Evolutionary conservation across 2,888 invertebrate genomes (phyloP).

Genomic region (Drosophila picticornis): DNA sequence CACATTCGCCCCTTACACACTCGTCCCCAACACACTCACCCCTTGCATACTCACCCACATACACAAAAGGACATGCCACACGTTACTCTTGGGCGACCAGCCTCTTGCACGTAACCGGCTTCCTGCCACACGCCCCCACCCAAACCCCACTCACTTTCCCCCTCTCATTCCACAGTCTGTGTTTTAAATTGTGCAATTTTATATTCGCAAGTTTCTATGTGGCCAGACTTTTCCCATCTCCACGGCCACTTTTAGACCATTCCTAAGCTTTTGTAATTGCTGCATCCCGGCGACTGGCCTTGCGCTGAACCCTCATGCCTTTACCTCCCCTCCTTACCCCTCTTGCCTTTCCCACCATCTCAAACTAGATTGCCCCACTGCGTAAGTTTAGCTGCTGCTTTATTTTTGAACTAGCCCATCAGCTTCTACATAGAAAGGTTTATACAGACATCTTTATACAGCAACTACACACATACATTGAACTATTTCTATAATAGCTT

Average conservation of each 20-base stretch:
- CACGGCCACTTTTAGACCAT: constrained; percentile 11
- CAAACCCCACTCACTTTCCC: neutral
- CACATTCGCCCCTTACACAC: constrained; percentile 43
- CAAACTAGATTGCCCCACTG: constrained; percentile 23
- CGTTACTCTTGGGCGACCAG: constrained; percentile 42
- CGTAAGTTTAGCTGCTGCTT: constrained; percentile 55
- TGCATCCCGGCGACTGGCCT: constrained; percentile 62
- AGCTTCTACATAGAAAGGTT: constrained; percentile 20
- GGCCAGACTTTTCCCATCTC: constrained; percentile 44
- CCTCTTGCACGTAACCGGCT: constrained; percentile 65
- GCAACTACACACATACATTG: neutral
- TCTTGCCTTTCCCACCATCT: neutral
- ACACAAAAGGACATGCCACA: constrained; percentile 18
- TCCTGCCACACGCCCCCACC: constrained; percentile 29
- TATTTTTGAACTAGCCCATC: constrained; percentile 51
- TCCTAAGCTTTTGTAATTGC: constrained; percentile 68
- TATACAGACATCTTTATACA: constrained; percentile 5
- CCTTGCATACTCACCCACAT: constrained; percentile 9
- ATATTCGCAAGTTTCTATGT: constrained; percentile 72
- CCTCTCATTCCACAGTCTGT: constrained; percentile 43
- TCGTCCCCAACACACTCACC: constrained; percentile 19
- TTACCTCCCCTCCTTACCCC: neutral
- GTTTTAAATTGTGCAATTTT: constrained; percentile 80
- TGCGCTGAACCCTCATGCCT: constrained; percentile 9
- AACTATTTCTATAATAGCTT: constrained; percentile 2